These are phyloP conservation scores for Agrotis ipsilon DNA, from an alignment of 2,888 invertebrate species.

Conservation along the genomic window DNA sequence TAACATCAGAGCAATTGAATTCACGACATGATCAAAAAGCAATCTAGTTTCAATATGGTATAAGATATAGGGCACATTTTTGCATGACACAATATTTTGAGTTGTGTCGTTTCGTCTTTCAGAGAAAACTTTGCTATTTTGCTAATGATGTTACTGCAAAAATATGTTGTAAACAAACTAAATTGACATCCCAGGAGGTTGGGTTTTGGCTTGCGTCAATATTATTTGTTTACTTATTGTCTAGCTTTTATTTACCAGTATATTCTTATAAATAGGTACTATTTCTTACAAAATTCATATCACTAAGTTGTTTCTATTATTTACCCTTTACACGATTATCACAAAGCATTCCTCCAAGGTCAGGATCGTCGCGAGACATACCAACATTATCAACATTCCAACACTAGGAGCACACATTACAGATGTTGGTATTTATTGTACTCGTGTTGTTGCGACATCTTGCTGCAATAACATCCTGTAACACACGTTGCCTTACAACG, in stretches of 20 bases:
- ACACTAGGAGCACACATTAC: conserved; percentile 12
- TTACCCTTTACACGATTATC: conserved; percentile 23
- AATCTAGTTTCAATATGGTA: not conserved
- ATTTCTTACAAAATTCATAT: not conserved
- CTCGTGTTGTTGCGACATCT: conserved; percentile 35
- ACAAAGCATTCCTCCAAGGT: conserved; percentile 47
- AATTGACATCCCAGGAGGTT: conserved; percentile 1
- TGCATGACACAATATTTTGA: not conserved
- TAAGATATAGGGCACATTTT: not conserved
- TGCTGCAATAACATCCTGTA: conserved; percentile 34
- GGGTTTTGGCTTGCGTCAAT: not conserved
- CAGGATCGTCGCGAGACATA: conserved; percentile 25
- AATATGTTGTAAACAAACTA: conserved; percentile 14
- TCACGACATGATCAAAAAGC: not conserved
- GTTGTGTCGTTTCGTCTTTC: not conserved
- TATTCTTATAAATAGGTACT: not conserved
- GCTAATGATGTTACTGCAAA: conserved; percentile 17
- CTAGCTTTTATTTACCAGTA: not conserved
- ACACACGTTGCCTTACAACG: conserved; percentile 7
- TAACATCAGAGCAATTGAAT: not conserved
- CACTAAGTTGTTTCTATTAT: not conserved
- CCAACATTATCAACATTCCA: conserved; percentile 48
- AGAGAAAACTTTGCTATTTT: not conserved
- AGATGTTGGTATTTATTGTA: conserved; percentile 47
- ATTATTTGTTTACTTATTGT: not conserved